Percentiles rank a stretch among this genome's conserved stretches.
Evolutionary conservation across 2,797 vertebrate genomes (phyloP).

Genomic region (Natrix natrix): DNA sequence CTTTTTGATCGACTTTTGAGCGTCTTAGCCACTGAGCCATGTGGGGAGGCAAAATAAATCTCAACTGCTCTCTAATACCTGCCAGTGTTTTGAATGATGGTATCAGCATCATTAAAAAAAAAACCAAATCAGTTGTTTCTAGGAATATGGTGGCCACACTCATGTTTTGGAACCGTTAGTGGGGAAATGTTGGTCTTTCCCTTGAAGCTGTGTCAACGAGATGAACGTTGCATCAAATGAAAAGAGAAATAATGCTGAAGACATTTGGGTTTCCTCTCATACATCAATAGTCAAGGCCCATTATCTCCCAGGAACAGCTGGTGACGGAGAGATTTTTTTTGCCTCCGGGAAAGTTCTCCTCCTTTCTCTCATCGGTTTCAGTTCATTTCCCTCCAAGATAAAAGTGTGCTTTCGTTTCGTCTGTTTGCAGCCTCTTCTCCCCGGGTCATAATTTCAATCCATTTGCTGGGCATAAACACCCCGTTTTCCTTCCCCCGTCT

Average conservation of each 20-base stretch:
- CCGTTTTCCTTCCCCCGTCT: background rate
- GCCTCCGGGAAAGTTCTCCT: slow-evolving; percentile 65
- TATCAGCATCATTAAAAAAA: background rate
- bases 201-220: slow-evolving; percentile 40
- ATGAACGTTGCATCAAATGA: slow-evolving; percentile 16
- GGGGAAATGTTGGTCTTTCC: slow-evolving; percentile 29
- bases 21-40: too few species aligned
- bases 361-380: slow-evolving; percentile 71
- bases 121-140: background rate
- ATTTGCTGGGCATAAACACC: slow-evolving; percentile 28
- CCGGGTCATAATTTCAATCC: slow-evolving; percentile 58
- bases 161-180: background rate
- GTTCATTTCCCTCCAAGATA: slow-evolving; percentile 72
- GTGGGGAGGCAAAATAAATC: too few species aligned
- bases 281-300: slow-evolving; percentile 64
- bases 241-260: background rate
- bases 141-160: background rate
- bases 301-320: slow-evolving; percentile 73
- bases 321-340: slow-evolving; percentile 57
- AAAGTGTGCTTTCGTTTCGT: slow-evolving; percentile 50
- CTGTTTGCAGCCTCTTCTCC: slow-evolving; percentile 50
- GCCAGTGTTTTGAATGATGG: too few species aligned
- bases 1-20: too few species aligned
- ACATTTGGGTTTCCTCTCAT: slow-evolving; percentile 51
- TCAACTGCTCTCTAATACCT: too few species aligned